These are phyloP conservation scores for Halichoeres trimaculatus DNA, from an alignment of 2,113 vertebrate genomes.

Conservation along the genomic window DNA sequence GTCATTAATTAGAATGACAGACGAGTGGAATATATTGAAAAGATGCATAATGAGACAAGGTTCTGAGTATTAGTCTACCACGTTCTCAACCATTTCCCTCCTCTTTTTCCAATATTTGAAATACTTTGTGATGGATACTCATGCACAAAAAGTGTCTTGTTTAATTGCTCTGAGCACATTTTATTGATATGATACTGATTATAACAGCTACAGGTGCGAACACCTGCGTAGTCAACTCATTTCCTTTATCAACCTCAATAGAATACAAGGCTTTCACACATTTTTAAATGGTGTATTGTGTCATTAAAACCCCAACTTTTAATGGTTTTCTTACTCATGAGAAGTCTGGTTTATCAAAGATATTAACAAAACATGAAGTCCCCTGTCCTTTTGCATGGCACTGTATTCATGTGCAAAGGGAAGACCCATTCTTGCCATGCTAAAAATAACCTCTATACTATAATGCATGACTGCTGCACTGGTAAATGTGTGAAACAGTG, in stretches of 20 bases:
- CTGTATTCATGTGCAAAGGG: too few species aligned
- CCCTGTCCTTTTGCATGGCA: too few species aligned
- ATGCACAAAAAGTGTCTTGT: conserved; percentile 15
- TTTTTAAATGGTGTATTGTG: not conserved
- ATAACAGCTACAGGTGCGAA: not conserved
- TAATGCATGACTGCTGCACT: too few species aligned
- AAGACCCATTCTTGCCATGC: too few species aligned
- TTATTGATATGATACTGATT: not conserved
- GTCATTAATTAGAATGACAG: conserved; percentile 69
- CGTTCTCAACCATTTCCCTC: conserved; percentile 32
- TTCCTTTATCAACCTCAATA: not conserved
- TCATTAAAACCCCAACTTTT: not conserved
- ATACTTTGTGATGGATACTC: conserved; percentile 6
- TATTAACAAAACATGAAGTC: too few species aligned
- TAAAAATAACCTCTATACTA: too few species aligned
- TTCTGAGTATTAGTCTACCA: conserved; percentile 8
- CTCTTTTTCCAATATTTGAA: conserved; percentile 41
- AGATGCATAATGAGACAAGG: conserved; percentile 47
- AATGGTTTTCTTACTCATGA: too few species aligned
- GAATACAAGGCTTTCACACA: not conserved
- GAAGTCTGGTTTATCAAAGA: too few species aligned
- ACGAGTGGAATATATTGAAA: conserved; percentile 60
- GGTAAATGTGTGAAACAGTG: too few species aligned
- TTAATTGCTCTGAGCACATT: conserved; percentile 6
- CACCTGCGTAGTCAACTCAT: not conserved